A percentile compares a stretch with the other conserved stretches of the same genome.
These are phyloP conservation scores for Genyomyrus donnyi DNA, from an alignment of 2,113 vertebrate genomes.

Conservation along the genomic window DNA sequence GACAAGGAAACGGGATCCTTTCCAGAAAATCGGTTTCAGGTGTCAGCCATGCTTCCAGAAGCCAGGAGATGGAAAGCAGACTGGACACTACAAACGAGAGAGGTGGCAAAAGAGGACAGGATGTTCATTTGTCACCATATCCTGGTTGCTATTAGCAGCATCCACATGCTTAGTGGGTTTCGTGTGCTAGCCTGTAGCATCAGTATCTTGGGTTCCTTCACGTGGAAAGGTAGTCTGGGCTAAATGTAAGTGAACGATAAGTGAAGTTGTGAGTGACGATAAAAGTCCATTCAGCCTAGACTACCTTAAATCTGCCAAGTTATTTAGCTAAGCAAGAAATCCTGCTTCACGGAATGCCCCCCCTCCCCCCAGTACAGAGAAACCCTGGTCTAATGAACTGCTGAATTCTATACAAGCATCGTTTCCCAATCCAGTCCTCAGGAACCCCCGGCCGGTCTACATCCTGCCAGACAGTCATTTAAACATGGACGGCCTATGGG, in stretches of 20 bases:
- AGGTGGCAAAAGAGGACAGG: not conserved
- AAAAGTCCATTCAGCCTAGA: not conserved
- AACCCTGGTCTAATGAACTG: not conserved
- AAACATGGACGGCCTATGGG: not conserved
- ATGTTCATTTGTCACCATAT: not conserved
- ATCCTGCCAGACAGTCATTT: not conserved
- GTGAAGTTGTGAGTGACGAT: not conserved
- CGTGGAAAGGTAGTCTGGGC: not conserved
- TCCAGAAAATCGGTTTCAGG: conserved; percentile 9
- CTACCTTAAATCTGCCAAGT: not conserved
- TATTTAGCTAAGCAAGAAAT: not conserved
- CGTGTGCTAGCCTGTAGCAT: not conserved
- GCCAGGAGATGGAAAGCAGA: not conserved
- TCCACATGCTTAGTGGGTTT: not conserved
- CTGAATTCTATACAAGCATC: not conserved
- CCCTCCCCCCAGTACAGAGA: not conserved
- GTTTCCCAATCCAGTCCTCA: not conserved
- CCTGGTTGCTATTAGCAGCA: not conserved
- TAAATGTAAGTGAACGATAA: not conserved
- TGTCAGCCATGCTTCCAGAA: not conserved
- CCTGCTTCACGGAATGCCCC: not conserved
- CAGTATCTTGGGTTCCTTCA: not conserved
- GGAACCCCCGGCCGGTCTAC: not conserved
- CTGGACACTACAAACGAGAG: not conserved
- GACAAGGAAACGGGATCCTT: not conserved